phyloP scores from a whole-genome alignment of 2,888 invertebrate species.

The Norana najaformis region DNA sequence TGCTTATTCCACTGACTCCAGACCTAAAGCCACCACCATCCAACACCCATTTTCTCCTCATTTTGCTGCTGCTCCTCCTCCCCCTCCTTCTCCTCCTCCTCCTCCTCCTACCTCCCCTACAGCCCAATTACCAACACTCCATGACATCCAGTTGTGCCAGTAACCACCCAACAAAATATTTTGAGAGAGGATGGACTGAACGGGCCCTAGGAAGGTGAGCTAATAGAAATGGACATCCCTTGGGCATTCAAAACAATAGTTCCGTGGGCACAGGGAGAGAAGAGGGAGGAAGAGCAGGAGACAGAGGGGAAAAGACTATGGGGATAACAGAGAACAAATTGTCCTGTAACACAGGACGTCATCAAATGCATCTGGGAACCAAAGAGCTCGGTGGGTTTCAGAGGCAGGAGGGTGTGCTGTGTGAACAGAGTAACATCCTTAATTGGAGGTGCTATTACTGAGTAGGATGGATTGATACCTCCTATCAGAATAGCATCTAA shows the following conservation, averaged over 20 bases:
- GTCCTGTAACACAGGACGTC: slow-evolving; percentile 4
- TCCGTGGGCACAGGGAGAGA: neutral
- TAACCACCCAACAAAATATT: neutral
- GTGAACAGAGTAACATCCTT: neutral
- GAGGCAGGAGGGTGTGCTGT: slow-evolving; percentile 13
- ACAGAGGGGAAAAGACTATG: neutral
- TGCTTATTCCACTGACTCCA: too few relatives aligned
- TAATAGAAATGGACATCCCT: neutral
- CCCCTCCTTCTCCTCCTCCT: neutral
- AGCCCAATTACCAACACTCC: neutral
- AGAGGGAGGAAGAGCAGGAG: neutral
- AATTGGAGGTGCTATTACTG: slow-evolving; percentile 13
- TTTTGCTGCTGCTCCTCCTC: neutral
- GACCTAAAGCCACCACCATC: too few relatives aligned
- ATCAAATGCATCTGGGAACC: neutral
- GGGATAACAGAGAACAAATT: neutral
- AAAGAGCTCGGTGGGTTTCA: too few relatives aligned
- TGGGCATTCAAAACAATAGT: neutral
- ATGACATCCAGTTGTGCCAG: neutral
- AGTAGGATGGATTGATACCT: neutral
- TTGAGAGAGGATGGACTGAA: neutral
- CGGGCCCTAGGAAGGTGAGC: neutral
- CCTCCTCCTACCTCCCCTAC: neutral
- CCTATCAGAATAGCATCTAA: neutral
- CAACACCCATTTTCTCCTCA: too few relatives aligned